Evolutionary conservation across 92 coral and sea anemone species (phyloP).

Genomic region (Epizoanthus rinbou): DNA sequence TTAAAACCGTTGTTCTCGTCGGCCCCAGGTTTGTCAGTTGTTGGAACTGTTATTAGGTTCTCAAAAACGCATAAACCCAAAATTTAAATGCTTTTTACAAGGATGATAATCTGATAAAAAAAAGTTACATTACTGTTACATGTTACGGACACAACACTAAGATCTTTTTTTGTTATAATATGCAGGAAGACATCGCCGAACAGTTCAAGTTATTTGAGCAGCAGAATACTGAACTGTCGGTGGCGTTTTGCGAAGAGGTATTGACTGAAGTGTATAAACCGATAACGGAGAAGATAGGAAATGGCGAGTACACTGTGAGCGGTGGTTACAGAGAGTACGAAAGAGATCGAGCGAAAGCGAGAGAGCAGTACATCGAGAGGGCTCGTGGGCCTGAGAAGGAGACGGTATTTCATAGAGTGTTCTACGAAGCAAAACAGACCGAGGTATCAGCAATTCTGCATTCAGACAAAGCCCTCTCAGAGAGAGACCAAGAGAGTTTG

Average conservation of each 20-base stretch:
- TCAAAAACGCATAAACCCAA: too few species aligned
- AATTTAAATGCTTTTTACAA: too few species aligned
- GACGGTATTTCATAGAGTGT: slow-evolving; percentile 13
- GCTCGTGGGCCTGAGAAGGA: slow-evolving; percentile 34
- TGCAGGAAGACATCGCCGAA: slow-evolving; percentile 29
- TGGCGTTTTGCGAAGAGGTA: slow-evolving; percentile 20
- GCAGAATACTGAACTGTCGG: slow-evolving; percentile 24
- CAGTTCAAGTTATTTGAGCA: slow-evolving; percentile 11
- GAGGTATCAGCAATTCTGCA: slow-evolving; percentile 34
- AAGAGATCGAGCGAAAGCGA: slow-evolving; percentile 20
- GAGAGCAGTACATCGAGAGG: neutral
- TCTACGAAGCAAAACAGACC: slow-evolving; percentile 7
- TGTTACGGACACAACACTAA: neutral
- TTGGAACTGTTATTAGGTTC: too few species aligned
- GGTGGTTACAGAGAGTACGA: slow-evolving; percentile 22
- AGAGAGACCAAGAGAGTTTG: neutral
- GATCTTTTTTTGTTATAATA: neutral
- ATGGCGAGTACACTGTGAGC: slow-evolving; percentile 3
- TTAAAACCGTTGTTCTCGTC: too few species aligned
- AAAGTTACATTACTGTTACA: too few species aligned
- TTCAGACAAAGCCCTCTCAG: slow-evolving; percentile 24
- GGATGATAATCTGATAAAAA: too few species aligned
- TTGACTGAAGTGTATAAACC: slow-evolving; percentile 16
- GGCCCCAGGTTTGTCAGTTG: too few species aligned
- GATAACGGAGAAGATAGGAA: neutral